Percentiles rank a stretch among this genome's conserved stretches.
Conservation (phyloP, 2,113 vertebrate genomes). For the Neotragus moschatus region DNA sequence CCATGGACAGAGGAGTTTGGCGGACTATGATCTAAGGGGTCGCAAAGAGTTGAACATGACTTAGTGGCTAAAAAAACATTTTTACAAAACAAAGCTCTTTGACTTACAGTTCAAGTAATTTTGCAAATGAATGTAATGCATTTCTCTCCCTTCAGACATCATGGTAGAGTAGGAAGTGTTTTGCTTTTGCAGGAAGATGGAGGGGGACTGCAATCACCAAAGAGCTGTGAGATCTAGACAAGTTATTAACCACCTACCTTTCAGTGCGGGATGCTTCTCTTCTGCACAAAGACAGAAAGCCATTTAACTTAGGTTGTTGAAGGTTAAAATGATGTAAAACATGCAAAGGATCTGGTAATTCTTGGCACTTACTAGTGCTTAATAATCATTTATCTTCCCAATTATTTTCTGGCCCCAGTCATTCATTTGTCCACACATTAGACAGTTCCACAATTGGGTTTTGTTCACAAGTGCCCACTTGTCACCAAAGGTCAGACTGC, state of each 20-base stretch:
- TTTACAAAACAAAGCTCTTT: neutral
- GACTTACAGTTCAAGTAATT: neutral
- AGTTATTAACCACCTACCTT: neutral
- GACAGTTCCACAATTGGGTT: neutral
- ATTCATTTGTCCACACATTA: neutral
- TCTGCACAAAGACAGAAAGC: neutral
- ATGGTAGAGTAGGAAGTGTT: neutral
- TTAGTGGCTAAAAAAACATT: neutral
- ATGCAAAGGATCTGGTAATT: neutral
- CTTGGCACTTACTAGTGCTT: neutral
- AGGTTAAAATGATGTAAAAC: neutral
- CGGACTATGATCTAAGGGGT: rapidly evolving
- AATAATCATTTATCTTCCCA: neutral
- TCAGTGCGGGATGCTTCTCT: neutral
- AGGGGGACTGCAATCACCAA: neutral
- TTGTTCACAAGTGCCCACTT: neutral
- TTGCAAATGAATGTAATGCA: neutral
- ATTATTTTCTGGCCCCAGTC: neutral
- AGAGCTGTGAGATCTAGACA: neutral
- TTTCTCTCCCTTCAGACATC: neutral
- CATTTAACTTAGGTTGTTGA: neutral
- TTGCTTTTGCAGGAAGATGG: neutral
- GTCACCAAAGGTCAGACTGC: neutral
- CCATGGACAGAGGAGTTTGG: neutral
- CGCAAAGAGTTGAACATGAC: neutral